Evolutionary conservation across 2,797 vertebrate genomes (phyloP).

Genomic region (Artibeus jamaicensis): DNA sequence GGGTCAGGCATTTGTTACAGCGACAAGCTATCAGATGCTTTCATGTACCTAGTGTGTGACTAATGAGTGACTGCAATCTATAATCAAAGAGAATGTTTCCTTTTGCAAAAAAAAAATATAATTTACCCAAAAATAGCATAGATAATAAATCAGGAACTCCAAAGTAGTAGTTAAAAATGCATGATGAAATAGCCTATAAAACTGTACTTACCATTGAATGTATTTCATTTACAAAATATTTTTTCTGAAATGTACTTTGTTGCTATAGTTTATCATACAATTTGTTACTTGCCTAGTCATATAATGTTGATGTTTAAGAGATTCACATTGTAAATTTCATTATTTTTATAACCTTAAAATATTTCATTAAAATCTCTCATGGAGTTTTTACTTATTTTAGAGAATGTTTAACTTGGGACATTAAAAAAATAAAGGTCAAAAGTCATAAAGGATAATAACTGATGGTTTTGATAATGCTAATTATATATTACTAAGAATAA

Average conservation of each 20-base stretch:
- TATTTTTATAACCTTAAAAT: conserved; percentile 60
- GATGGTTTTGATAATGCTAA: conserved; percentile 88
- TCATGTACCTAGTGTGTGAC: conserved; percentile 4
- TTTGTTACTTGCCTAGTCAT: background rate
- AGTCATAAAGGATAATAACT: conserved; percentile 84
- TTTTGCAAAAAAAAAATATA: background rate
- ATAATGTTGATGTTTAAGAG: conserved; percentile 18
- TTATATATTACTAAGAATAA: conserved; percentile 86
- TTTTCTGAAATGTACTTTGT: conserved; percentile 50
- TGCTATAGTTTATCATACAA: conserved; percentile 4
- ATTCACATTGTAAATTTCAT: conserved; percentile 28
- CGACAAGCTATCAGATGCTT: conserved; percentile 39
- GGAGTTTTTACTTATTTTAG: conserved; percentile 67
- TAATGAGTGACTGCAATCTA: conserved; percentile 43
- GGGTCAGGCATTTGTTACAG: background rate
- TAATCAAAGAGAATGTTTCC: conserved; percentile 55
- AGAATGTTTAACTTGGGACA: conserved; percentile 63
- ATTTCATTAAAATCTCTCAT: conserved; percentile 68
- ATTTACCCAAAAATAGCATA: conserved; percentile 38
- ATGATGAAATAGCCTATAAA: background rate
- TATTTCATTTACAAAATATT: conserved; percentile 44
- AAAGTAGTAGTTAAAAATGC: conserved; percentile 37
- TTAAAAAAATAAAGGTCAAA: conserved; percentile 82
- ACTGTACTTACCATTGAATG: background rate
- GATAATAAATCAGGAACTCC: conserved; percentile 11